Evolutionary conservation across 2,888 invertebrate species (phyloP).

Genomic region (Halictus quadricinctus): DNA sequence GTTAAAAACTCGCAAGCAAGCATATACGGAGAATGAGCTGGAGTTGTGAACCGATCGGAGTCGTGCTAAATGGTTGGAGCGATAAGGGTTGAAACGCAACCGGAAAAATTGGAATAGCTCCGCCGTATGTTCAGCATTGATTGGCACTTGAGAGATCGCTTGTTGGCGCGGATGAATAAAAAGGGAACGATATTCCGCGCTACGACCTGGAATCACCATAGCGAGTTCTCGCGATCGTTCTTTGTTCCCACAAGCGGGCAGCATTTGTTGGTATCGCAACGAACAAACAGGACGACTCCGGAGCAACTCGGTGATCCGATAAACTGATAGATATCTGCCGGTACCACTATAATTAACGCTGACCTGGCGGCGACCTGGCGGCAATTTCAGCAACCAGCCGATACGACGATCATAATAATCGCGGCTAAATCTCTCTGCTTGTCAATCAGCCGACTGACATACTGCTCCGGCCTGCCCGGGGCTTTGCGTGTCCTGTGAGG

Average conservation of each 20-base stretch:
- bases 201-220: background rate
- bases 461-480: conserved; percentile 62
- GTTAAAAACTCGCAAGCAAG: too few species aligned
- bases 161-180: background rate
- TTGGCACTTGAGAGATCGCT: background rate
- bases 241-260: conserved; percentile 59
- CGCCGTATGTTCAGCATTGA: background rate
- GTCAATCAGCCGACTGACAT: conserved; percentile 74
- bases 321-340: conserved; percentile 80
- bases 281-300: conserved; percentile 47
- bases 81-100: background rate
- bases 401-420: conserved; percentile 79
- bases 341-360: conserved; percentile 80
- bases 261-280: conserved; percentile 46
- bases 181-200: background rate
- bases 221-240: conserved; percentile 31
- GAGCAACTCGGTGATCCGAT: conserved; percentile 78
- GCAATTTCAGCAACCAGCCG: conserved; percentile 78
- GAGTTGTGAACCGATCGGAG: too few species aligned
- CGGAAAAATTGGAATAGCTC: background rate
- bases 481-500: conserved; percentile 71
- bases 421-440: conserved; percentile 73
- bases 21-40: too few species aligned
- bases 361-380: conserved; percentile 79
- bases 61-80: background rate